Conservation (phyloP, 2,113 vertebrate species). For the Leptosomus discolor region DNA sequence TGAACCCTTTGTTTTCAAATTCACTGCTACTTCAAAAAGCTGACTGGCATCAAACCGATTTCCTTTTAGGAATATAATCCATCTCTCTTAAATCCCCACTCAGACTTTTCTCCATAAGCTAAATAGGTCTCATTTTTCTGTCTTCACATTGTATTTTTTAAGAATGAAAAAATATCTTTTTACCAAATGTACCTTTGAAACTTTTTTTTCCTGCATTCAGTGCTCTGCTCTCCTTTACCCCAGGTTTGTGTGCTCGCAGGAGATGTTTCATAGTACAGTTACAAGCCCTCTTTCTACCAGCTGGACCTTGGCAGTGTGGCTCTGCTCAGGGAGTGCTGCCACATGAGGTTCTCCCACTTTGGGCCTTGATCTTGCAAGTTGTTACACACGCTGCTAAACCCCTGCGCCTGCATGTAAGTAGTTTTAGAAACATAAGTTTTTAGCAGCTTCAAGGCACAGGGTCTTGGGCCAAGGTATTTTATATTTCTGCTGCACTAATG, state of each 20-base stretch:
- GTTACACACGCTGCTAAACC: not conserved
- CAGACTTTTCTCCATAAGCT: conserved; percentile 57
- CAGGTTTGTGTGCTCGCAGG: not conserved
- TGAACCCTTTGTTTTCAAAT: conserved; percentile 67
- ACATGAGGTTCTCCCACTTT: not conserved
- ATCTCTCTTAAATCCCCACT: conserved; percentile 56
- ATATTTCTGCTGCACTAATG: not conserved
- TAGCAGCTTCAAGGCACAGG: not conserved
- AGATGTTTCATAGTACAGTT: not conserved
- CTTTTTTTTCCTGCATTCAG: not conserved
- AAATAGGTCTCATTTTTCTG: conserved; percentile 58
- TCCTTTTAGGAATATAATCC: conserved; percentile 70
- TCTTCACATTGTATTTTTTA: conserved; percentile 39
- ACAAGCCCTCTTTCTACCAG: not conserved
- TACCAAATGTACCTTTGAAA: not conserved
- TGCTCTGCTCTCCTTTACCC: not conserved
- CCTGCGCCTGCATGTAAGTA: rapidly evolving
- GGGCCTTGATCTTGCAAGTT: not conserved
- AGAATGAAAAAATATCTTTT: not conserved
- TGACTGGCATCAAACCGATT: conserved; percentile 68
- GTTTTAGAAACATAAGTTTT: not conserved
- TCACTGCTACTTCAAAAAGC: conserved; percentile 67
- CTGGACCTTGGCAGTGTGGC: not conserved
- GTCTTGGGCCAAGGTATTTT: not conserved
- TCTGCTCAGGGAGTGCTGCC: not conserved